phyloP scores from a whole-genome alignment of 2,797 vertebrate genomes.

The Arctocebus calabarensis region DNA sequence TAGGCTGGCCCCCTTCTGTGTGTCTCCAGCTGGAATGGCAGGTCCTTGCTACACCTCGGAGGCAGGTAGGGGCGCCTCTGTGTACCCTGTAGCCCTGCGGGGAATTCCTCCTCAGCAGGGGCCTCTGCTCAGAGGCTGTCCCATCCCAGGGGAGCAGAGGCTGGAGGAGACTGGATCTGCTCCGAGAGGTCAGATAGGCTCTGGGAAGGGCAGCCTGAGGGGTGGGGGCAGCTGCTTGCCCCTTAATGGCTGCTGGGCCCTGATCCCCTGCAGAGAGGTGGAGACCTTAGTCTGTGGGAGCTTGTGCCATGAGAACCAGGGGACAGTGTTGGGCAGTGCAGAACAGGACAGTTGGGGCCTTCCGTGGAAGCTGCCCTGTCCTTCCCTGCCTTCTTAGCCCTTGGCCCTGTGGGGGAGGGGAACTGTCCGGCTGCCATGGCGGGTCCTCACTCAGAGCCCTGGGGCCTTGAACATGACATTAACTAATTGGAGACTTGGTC shows the following conservation, averaged over 20 bases:
- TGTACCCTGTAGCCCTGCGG: neutral
- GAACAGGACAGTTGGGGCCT: neutral
- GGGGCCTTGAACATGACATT: neutral
- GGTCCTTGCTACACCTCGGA: neutral
- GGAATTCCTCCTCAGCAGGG: neutral
- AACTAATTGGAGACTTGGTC: rapidly evolving
- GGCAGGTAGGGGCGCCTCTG: neutral
- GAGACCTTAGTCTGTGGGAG: rapidly evolving
- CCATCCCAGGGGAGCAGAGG: neutral
- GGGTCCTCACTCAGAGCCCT: neutral
- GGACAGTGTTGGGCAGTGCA: neutral
- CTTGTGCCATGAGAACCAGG: too few relatives aligned
- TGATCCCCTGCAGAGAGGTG: neutral
- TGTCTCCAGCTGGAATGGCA: neutral
- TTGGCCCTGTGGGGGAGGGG: neutral
- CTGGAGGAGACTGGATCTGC: neutral
- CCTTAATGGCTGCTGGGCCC: neutral
- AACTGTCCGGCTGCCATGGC: neutral
- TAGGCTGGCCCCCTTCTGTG: neutral
- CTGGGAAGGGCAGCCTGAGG: neutral
- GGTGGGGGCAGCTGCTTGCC: neutral
- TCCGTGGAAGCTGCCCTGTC: neutral
- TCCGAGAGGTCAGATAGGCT: neutral
- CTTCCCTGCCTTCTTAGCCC: neutral
- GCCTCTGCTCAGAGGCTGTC: neutral